Evolutionary conservation across 2,888 invertebrate genomes (phyloP), one percentile per base, ranked within the genome.

Genomic region (Drosophila basisetae): DNA sequence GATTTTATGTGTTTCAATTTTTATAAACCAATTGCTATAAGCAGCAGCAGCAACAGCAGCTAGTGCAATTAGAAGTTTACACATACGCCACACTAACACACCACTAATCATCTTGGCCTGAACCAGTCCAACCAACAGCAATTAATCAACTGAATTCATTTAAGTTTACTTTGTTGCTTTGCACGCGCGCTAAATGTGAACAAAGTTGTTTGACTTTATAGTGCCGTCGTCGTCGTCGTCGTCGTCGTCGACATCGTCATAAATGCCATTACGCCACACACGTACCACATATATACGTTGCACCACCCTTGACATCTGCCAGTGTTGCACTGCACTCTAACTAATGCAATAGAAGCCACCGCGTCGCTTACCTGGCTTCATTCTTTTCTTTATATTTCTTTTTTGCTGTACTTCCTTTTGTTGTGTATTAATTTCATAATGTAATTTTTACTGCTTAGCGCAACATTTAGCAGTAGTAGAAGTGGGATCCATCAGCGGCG

Each of bases 351-450:
- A 55, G 65, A 61, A 67, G 53, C 67, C 50, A 70, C 60, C 59
- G 72, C 58, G 41, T 37, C 50, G 60, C 53, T 68, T 68, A 68
- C 68, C 80, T 54, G 60, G 22, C 41, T 67, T 56, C 60, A 65
- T 35, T 50, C 25, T 16, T 47, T 47, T 25, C 47, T 16, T 9
- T 22, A 43, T 28, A 16, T 18, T 39, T 10, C 16, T 3, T 13
- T 35, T 13, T 56, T 64, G 28, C 33, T 25, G 25, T 53, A 52
- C 52, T 43, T 47, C 31, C 62, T 59, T 65, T 78, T 79, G 79
- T 79, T 76, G 69, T 73, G 67, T 73, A 80, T 80, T 80, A 81
- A 81, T 81, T 79, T 82, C 82, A 82, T 82, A 82, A 82, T 82
- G 82, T 68, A 82, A 79, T 82, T 82, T 80, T 82, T 79, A 76